Percentiles rank a stretch among this genome's conserved stretches.
phyloP scores from a whole-genome alignment of 30 jellyfish, hydroid and myxozoan species.

The Aurelia aurita complex sp. Pacific region DNA sequence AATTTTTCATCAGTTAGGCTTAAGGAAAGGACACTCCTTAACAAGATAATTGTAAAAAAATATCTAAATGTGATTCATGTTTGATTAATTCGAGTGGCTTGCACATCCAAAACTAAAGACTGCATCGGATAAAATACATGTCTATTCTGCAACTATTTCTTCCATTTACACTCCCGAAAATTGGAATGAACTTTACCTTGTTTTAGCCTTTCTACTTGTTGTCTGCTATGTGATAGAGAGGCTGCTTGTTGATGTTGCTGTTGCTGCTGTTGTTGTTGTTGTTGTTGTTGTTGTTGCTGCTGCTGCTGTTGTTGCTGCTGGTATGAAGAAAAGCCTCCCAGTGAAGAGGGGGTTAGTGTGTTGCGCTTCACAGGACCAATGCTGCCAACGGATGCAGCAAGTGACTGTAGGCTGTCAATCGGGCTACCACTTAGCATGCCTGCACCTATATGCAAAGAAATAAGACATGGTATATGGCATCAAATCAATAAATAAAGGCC shows the following conservation, averaged over 20 bases:
- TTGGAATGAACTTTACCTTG: slow-evolving; percentile 60
- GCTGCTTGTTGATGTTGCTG: slow-evolving; percentile 76
- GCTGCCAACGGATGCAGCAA: slow-evolving; percentile 31
- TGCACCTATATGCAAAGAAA: slow-evolving; percentile 4
- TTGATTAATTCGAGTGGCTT: no score
- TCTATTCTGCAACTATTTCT: no score
- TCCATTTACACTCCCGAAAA: no score
- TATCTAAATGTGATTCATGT: no score
- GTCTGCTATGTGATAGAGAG: slow-evolving; percentile 71
- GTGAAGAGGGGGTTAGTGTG: slow-evolving; percentile 33
- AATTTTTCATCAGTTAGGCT: no score
- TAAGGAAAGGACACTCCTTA: no score
- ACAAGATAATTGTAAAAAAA: no score
- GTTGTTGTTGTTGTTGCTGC: slow-evolving; percentile 62
- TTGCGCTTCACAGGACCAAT: slow-evolving; percentile 50
- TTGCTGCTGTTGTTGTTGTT: slow-evolving; percentile 65
- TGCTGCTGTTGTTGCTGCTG: slow-evolving; percentile 61
- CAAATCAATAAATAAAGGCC: no score
- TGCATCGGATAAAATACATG: no score
- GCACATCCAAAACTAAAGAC: no score
- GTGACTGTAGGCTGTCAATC: slow-evolving; percentile 51
- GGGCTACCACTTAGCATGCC: slow-evolving; percentile 36
- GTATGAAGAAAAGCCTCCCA: slow-evolving; percentile 64
- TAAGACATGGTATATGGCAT: no score
- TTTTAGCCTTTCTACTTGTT: slow-evolving; percentile 82